phyloP scores from a whole-genome alignment of 2,888 invertebrate genomes.

The Sepioteuthis lessoniana region DNA sequence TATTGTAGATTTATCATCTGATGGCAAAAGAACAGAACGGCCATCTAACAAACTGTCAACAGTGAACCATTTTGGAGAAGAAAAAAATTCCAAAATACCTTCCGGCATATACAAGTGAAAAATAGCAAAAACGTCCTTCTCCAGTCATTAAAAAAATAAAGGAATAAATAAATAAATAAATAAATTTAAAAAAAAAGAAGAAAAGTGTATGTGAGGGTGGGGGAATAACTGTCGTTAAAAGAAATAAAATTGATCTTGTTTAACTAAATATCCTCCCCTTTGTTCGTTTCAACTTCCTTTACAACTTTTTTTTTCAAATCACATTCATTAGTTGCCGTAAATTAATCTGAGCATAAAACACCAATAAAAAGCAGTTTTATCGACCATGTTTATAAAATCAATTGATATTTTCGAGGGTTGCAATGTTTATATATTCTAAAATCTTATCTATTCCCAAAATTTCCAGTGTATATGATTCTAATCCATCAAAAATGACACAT shows the following conservation, averaged over 20 bases:
- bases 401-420: no score
- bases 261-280: background rate
- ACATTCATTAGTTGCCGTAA: background rate
- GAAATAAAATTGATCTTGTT: background rate
- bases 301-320: background rate
- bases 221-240: background rate
- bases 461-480: no score
- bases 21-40: background rate
- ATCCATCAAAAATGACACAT: no score
- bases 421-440: no score
- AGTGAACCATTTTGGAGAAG: background rate
- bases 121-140: background rate
- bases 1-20: background rate
- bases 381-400: no score
- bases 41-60: background rate
- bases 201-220: background rate
- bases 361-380: no score
- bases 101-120: background rate
- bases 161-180: no score
- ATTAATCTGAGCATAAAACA: no score
- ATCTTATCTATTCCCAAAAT: no score
- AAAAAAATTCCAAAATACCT: background rate
- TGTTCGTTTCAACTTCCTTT: background rate
- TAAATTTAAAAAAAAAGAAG: background rate
- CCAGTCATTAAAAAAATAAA: no score